phyloP scores from a whole-genome alignment of 2,797 vertebrate species.

The Acanthiza pusilla region DNA sequence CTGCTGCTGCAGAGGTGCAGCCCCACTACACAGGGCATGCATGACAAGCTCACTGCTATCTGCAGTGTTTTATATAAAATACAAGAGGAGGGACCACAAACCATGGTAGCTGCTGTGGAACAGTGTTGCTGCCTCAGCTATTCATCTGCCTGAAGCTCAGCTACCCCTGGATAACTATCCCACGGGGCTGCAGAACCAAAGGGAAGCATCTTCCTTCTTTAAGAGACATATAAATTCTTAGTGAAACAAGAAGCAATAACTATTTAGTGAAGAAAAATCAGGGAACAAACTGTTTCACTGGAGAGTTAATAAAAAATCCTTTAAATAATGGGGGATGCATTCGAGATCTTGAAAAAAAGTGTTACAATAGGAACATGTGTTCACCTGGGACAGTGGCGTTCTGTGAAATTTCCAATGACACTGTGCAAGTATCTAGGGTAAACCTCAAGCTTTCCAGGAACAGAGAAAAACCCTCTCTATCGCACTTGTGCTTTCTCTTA shows the following conservation, averaged over 20 bases:
- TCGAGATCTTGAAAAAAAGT: background rate
- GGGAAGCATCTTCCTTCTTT: background rate
- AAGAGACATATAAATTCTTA: background rate
- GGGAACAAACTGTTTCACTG: background rate
- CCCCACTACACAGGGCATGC: fast-evolving
- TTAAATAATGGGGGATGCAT: background rate
- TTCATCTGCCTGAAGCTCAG: background rate
- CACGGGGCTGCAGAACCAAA: fast-evolving
- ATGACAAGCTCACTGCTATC: background rate
- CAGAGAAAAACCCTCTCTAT: background rate
- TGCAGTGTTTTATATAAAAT: background rate
- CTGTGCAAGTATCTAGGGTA: background rate
- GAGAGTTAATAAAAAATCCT: background rate
- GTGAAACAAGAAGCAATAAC: background rate
- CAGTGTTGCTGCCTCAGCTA: background rate
- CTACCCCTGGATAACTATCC: background rate
- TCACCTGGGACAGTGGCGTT: background rate
- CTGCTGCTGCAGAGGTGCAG: background rate
- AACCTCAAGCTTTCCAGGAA: background rate
- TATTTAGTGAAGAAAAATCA: background rate
- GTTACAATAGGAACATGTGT: background rate
- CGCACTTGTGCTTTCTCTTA: background rate
- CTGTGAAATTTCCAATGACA: background rate
- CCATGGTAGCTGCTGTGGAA: background rate
- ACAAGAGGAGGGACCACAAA: fast-evolving